phyloP scores from a whole-genome alignment of 2,113 vertebrate genomes.

The Lathamus discolor region DNA sequence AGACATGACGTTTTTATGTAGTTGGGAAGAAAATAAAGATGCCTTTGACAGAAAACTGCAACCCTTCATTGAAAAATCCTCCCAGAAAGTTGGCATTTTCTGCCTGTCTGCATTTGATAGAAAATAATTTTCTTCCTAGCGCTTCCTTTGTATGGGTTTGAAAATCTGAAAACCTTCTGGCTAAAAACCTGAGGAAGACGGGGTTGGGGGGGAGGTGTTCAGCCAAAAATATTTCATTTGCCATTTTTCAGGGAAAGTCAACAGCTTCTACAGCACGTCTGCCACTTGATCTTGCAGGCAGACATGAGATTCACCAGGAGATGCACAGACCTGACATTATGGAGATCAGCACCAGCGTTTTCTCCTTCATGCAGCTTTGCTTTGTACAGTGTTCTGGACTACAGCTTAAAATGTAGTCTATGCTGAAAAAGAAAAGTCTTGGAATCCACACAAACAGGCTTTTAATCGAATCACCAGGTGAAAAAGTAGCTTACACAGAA shows the following conservation, averaged over 20 bases:
- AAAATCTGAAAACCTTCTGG: not conserved
- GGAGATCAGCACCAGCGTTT: not conserved
- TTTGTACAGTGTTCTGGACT: not conserved
- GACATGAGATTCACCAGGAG: not conserved
- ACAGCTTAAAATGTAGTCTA: not conserved
- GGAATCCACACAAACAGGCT: not conserved
- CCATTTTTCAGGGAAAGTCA: constrained; percentile 15
- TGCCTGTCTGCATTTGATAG: constrained; percentile 13
- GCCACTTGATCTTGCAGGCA: not conserved
- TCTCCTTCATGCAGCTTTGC: not conserved
- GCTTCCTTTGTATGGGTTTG: not conserved
- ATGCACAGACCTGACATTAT: not conserved
- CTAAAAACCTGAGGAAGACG: not conserved
- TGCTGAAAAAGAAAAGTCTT: not conserved
- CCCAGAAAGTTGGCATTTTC: constrained; percentile 21
- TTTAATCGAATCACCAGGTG: not conserved
- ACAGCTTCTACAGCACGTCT: not conserved
- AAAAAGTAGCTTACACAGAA: not conserved
- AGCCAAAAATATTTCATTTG: not conserved
- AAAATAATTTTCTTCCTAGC: not conserved
- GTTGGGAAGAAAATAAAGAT: constrained; percentile 19
- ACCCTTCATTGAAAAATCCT: constrained; percentile 26
- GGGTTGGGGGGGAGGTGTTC: not conserved
- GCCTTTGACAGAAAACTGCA: constrained; percentile 37
- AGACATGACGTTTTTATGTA: not conserved